phyloP scores from a whole-genome alignment of 2,797 vertebrate genomes.

The Phylloscopus collybita region DNA sequence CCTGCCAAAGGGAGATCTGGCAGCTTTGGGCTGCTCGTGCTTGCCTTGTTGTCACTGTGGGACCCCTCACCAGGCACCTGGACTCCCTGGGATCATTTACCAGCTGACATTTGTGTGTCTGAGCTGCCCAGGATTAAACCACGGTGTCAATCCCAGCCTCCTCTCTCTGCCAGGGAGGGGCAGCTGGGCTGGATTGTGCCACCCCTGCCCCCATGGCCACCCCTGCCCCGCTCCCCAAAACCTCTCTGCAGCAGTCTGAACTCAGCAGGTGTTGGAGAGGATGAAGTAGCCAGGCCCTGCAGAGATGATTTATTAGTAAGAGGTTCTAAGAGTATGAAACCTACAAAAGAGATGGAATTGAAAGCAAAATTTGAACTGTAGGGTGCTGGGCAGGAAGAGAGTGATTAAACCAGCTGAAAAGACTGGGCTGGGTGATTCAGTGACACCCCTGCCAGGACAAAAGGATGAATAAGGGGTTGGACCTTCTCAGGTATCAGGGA shows the following conservation, averaged over 20 bases:
- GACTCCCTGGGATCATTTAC: background rate
- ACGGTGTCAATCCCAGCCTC: accelerated
- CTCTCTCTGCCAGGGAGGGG: accelerated
- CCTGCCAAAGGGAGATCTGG: background rate
- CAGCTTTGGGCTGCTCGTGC: accelerated
- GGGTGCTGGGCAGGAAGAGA: too few relatives aligned
- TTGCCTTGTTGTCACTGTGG: accelerated
- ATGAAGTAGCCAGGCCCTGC: too few relatives aligned
- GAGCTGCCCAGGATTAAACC: background rate
- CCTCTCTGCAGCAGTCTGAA: accelerated
- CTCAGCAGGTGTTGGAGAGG: background rate
- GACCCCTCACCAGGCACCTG: background rate
- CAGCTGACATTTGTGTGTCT: accelerated
- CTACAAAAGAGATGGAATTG: too few relatives aligned
- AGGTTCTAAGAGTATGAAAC: too few relatives aligned
- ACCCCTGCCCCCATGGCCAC: accelerated
- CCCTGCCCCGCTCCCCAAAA: background rate
- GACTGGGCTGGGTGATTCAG: too few relatives aligned
- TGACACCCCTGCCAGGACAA: too few relatives aligned
- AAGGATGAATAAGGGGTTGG: too few relatives aligned
- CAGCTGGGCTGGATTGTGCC: accelerated
- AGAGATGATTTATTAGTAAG: too few relatives aligned
- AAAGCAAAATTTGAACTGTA: too few relatives aligned
- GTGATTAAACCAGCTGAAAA: too few relatives aligned
- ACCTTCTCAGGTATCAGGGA: too few relatives aligned